phyloP scores from a whole-genome alignment of 2,113 vertebrate genomes.

The Eubucco bourcierii region DNA sequence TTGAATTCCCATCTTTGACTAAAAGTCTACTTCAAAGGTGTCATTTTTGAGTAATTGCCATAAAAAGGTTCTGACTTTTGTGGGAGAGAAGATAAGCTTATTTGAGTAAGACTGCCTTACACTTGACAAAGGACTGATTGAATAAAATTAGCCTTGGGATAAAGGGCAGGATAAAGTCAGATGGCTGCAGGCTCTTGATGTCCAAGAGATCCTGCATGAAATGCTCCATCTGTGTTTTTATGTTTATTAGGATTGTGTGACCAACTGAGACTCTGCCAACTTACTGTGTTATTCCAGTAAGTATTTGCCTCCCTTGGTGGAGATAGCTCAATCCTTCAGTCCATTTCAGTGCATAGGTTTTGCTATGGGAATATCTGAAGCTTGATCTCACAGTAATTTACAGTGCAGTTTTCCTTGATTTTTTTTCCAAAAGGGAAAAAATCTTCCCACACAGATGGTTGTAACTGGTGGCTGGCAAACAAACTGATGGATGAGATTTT shows the following conservation, averaged over 20 bases:
- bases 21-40: background rate
- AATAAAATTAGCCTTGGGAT: slow-evolving; percentile 33
- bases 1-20: background rate
- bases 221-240: slow-evolving; percentile 47
- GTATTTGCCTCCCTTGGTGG: slow-evolving; percentile 12
- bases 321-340: slow-evolving; percentile 3
- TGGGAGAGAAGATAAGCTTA: background rate
- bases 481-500: slow-evolving; percentile 55
- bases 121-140: background rate
- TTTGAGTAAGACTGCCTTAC: background rate
- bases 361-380: background rate
- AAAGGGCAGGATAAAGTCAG: slow-evolving; percentile 23
- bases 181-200: background rate
- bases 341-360: background rate
- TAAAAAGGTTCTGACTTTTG: background rate
- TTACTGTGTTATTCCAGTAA: slow-evolving; percentile 6
- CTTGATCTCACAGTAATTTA: slow-evolving; percentile 43
- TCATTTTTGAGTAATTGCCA: background rate
- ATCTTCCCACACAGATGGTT: slow-evolving; percentile 61
- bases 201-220: slow-evolving; percentile 36
- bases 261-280: background rate
- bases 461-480: slow-evolving; percentile 55
- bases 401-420: slow-evolving; percentile 43
- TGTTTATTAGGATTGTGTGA: background rate
- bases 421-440: slow-evolving; percentile 22